Conservation (phyloP, 2,797 vertebrate species). For the Thripadectes ignobilis region DNA sequence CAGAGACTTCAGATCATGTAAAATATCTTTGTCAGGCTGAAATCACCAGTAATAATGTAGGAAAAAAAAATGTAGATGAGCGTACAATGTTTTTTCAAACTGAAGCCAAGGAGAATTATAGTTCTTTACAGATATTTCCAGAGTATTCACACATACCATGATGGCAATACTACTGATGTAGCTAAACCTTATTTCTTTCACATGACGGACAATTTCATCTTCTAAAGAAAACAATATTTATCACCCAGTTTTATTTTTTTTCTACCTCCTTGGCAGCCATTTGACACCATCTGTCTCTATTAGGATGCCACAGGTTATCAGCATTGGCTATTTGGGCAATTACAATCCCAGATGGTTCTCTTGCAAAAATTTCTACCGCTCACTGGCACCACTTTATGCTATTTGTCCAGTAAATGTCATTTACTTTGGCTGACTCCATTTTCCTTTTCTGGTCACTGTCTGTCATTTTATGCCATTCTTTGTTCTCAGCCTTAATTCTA, state of each 20-base stretch:
- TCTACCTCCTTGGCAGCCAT: background rate
- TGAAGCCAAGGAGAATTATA: background rate
- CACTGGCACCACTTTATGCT: background rate
- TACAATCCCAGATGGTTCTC: background rate
- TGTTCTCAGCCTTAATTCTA: background rate
- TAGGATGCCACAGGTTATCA: background rate
- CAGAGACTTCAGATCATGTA: background rate
- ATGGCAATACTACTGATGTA: background rate
- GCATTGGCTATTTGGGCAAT: background rate
- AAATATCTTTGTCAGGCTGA: background rate
- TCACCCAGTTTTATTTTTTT: background rate
- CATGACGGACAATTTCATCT: background rate
- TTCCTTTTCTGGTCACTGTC: background rate
- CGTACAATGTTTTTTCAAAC: background rate
- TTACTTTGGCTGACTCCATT: background rate
- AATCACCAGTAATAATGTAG: background rate
- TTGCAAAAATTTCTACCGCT: background rate
- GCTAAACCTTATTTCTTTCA: background rate
- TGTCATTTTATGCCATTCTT: background rate
- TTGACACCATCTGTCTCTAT: background rate
- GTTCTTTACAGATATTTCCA: background rate
- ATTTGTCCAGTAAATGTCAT: background rate
- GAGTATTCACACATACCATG: background rate
- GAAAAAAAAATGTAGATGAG: background rate
- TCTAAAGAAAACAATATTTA: background rate